Base-by-base conservation (phyloP, 1,140 invertebrate genomes). In the Chironomus tepperi region DNA sequence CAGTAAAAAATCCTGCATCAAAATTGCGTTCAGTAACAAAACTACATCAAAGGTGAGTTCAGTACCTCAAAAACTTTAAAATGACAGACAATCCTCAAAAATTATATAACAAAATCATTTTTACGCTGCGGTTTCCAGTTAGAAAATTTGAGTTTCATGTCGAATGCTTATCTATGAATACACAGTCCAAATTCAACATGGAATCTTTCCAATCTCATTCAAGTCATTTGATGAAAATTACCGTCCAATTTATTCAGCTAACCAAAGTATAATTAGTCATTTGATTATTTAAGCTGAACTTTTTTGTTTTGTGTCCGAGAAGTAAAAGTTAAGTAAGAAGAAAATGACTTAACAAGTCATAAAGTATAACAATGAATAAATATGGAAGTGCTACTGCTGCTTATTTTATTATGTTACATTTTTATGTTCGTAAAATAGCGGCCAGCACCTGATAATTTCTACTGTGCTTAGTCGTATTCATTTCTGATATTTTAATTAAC, bases 261-360 rank as follows among this genome's bases (percentile, higher is more conserved):
- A 57, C 47, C n/a, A n/a, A 57, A 57, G 47, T 57, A 57, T 57
- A 57, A 57, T 57, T 57, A 57, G 47, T 57, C 47, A 57, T 57
- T 34, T 57, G 47, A 12, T 57, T 57, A 57, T 57, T 57, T 57
- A 57, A 57, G 47, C n/a, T n/a, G 15, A 57, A 57, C 15, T 12
- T n/a, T n/a, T 15, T n/a, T n/a, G n/a, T n/a, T n/a, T 34, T 34
- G 5, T 34, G 24, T 34, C 24, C 12, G n/a, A 57, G n/a, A 57
- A 57, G 47, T n/a, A n/a, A 57, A n/a, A 57, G 47, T n/a, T n/a
- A 15, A 57, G n/a, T 57, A 57, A 57, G n/a, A 57, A 12, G 12
- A 57, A 57, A 57, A 57, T 57, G 47, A 57, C 47, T n/a, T 57
- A 57, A 57, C 47, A 57, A 57, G 47, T 57, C 47, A 12, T 57